Evolutionary conservation across 2,888 invertebrate species (phyloP), one percentile per base, ranked within the genome.

Genomic region (Spisula subtruncata): DNA sequence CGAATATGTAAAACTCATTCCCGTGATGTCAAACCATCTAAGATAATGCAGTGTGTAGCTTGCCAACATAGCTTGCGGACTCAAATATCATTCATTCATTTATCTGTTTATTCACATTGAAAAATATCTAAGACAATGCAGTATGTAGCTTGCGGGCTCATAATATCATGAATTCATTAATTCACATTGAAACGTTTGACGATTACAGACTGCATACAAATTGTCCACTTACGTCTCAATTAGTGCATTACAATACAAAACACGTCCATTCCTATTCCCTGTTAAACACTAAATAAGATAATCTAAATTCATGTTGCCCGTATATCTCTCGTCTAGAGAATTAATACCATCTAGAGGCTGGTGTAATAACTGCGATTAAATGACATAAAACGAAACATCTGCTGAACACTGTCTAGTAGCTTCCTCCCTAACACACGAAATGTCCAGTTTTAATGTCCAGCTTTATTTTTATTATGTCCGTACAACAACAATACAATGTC

Each of bases 291-390:
- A 66, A 66, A 41, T 66, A 25, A 25, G 60, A 66, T 66, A 25
- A 66, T 66, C n/a, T 66, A 25, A 66, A 66, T 66, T 66, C 60
- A 66, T 66, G 60, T 66, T n/a, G n/a, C n/a, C n/a, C n/a, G 60
- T 25, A 41, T 25, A 66, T 25, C 6, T 25, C 41, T 41, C n/a
- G 60, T 66, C 60, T 66, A 25, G 25, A 66, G 60, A 25, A 66
- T 66, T 66, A 66, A 66, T 66, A 66, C 25, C n/a, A 0, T 8
- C n/a, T 10, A 66, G 60, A 66, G n/a, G 60, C 25, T n/a, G 4
- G 60, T 66, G 5, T 66, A n/a, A 66, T 66, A 66, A 10, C 10
- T n/a, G 8, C n/a, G 25, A 66, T 66, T 66, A 66, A n/a, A 66
- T 66, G 60, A n/a, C n/a, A n/a, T 25, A 66, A 66, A 66, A 10